Percentiles rank a stretch among this genome's conserved stretches.
These are phyloP conservation scores for Mamestra configurata DNA, from an alignment of 1,140 invertebrate species.

Conservation along the genomic window DNA sequence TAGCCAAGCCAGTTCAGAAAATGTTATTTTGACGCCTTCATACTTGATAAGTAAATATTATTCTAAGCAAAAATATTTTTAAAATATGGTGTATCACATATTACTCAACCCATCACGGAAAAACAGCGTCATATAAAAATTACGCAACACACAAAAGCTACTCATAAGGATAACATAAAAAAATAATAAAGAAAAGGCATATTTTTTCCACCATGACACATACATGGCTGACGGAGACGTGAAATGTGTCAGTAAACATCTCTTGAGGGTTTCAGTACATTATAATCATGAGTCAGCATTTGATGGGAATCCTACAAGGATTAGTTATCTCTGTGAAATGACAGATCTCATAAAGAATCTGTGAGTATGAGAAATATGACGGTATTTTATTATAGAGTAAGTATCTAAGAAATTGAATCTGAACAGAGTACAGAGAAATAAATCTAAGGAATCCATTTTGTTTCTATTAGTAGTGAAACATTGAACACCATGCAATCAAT, in stretches of 20 bases:
- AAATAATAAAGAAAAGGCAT: slow-evolving; percentile 35
- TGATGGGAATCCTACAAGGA: slow-evolving; percentile 12
- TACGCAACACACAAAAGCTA: slow-evolving; percentile 17
- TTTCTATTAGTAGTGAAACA: too few relatives aligned
- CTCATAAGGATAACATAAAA: slow-evolving; percentile 36
- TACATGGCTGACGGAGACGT: slow-evolving; percentile 2
- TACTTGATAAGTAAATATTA: too few relatives aligned
- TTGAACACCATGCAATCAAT: too few relatives aligned
- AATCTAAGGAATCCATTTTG: too few relatives aligned
- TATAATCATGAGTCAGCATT: slow-evolving; percentile 42
- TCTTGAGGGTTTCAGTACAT: slow-evolving; percentile 41
- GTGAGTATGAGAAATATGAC: neutral
- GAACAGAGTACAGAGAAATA: too few relatives aligned
- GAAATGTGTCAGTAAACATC: slow-evolving; percentile 15
- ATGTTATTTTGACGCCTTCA: too few relatives aligned
- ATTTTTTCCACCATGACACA: slow-evolving; percentile 30
- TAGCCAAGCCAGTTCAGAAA: too few relatives aligned
- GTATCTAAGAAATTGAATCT: too few relatives aligned
- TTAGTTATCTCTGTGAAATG: neutral
- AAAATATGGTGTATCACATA: too few relatives aligned
- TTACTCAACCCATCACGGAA: neutral
- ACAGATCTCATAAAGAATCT: neutral
- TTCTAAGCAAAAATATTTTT: neutral
- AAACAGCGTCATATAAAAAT: slow-evolving; percentile 28
- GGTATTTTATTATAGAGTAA: too few relatives aligned